phyloP scores from a whole-genome alignment of 1,140 invertebrate genomes.

The Caenorhabditis briggsae region DNA sequence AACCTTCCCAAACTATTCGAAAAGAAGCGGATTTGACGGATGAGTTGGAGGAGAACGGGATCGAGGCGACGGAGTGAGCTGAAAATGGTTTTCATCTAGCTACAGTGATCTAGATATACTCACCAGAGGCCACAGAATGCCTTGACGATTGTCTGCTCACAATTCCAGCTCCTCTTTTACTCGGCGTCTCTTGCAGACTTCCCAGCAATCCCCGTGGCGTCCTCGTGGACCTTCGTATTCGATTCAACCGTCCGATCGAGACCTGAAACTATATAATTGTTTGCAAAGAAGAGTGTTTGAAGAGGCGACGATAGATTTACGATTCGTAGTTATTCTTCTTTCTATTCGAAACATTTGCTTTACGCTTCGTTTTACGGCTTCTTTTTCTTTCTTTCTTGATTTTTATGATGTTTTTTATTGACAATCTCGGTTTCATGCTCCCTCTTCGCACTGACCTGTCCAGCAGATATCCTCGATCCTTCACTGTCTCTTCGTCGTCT shows the following conservation, averaged over 20 bases:
- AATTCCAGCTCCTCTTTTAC: slow-evolving; percentile 30
- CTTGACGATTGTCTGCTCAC: slow-evolving; percentile 46
- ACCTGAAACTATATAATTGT: not conserved
- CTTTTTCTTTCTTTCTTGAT: not conserved
- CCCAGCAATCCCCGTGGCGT: slow-evolving; percentile 5
- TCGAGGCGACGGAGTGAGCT: not conserved
- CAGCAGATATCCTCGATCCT: slow-evolving; percentile 15
- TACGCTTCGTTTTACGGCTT: slow-evolving; percentile 15
- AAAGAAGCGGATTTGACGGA: slow-evolving; percentile 58
- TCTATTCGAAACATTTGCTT: not conserved
- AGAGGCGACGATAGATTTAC: not conserved
- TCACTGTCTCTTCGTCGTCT: slow-evolving; percentile 16
- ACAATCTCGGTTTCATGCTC: not conserved
- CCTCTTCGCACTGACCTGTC: not conserved
- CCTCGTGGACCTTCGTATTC: slow-evolving; percentile 45
- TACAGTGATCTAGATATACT: not conserved
- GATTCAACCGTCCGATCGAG: slow-evolving; percentile 20
- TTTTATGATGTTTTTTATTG: not conserved
- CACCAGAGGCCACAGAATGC: slow-evolving; percentile 23
- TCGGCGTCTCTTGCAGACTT: slow-evolving; percentile 37
- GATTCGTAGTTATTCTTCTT: not conserved
- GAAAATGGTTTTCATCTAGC: not conserved
- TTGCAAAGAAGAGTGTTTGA: not conserved
- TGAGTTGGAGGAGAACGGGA: slow-evolving; percentile 35
- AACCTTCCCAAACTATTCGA: slow-evolving; percentile 58